phyloP scores from a whole-genome alignment of 2,113 vertebrate genomes.

The Grus americana region DNA sequence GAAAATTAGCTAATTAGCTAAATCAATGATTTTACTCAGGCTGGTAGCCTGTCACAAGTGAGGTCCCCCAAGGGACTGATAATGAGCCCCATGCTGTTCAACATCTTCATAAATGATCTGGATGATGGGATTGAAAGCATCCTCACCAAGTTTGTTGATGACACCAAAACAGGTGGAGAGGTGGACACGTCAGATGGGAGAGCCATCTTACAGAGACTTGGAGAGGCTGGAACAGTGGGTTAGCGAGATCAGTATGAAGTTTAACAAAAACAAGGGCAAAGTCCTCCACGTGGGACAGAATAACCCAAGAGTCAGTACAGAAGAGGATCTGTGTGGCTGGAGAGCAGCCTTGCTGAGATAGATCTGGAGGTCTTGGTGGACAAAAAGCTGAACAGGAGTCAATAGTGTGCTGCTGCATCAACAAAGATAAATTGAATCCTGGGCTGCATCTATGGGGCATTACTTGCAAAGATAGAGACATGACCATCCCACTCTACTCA shows the following conservation, averaged over 20 bases:
- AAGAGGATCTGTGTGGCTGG: background rate
- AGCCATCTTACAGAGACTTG: background rate
- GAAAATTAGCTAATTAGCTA: background rate
- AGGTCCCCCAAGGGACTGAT: background rate
- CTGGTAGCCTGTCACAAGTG: background rate
- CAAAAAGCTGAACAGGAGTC: background rate
- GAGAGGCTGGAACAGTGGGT: background rate
- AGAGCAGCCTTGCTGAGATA: background rate
- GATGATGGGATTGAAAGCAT: background rate
- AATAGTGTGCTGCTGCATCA: background rate
- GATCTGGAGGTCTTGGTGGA: background rate
- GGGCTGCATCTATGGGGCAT: accelerated
- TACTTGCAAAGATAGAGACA: background rate
- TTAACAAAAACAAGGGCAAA: background rate
- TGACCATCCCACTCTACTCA: background rate
- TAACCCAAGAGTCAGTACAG: background rate
- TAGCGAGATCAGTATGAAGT: background rate
- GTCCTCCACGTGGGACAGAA: background rate
- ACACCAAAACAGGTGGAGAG: background rate
- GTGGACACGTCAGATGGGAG: background rate
- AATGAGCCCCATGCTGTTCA: background rate
- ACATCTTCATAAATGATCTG: background rate
- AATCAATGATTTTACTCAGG: background rate
- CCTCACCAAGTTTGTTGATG: background rate
- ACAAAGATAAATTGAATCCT: background rate